Base-by-base conservation (phyloP, 2,113 vertebrate species). In the Entelurus aequoreus region DNA sequence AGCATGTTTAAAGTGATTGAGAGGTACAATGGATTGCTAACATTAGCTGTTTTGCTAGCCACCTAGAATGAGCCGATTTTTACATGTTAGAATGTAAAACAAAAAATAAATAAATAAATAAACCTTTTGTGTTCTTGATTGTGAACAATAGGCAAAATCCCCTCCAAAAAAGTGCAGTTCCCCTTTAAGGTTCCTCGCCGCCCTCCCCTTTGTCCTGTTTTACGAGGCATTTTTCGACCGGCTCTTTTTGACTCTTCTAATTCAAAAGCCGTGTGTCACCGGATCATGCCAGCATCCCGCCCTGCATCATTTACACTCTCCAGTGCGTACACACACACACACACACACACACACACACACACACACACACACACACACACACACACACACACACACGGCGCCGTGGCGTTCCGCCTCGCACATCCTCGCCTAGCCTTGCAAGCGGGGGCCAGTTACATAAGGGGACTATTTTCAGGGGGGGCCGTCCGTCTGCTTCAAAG, bases 401-500 rank as follows among this genome's bases (percentile, higher is more conserved):
- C 68, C 63, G 68, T 71, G 61, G 64, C 60, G 35, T 57, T 63
- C 77, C 78, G 55, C 74, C 74, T 85, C 74, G 63, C 66, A 71
- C 66, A 71, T 76, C 68, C 69, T 77, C 60, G 46, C 61, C 58
- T 15, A 54, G 64, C 78, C 72, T 72, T 51, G 63, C 69, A 82
- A 80, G 67, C 73, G 65, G 11, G 82, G 74, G 74, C 82, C 83
- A 81, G 81, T 88, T 89, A 89, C 77, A 79, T 89, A 89, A 87
- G 78, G 55, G 66, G 74, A 84, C 76, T 79, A 78, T 89, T 88
- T 84, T 83, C 13, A 2, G 28, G 28, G 13, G 71, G 83, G 79
- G 19, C 19, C 53, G 70, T 68, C 79, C 60, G 74, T 62, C 75
- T 65, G 72, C 81, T 83, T 85, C 78, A 84, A 80, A 86, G 76